Evolutionary conservation across 2,888 invertebrate species (phyloP), one percentile per base, ranked within the genome.

Genomic region (Isoperla grammatica): DNA sequence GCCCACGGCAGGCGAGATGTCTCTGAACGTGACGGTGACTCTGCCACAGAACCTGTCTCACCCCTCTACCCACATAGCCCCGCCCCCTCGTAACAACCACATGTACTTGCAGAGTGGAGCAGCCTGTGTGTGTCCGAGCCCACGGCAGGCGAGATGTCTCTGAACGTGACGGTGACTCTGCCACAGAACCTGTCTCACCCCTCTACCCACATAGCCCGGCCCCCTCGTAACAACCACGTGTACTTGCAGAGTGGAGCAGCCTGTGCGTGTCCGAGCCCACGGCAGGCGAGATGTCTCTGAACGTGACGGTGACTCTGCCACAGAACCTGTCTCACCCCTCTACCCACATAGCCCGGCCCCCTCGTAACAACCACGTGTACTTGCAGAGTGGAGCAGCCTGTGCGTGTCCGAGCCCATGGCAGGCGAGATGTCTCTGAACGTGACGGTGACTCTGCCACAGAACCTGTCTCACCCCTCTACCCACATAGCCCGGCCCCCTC

Each of bases 101-200:
- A n/a, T n/a, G n/a, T n/a, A n/a, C n/a, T 5, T 57, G 11, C 45
- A 62, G 62, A 50, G 13, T 62, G 62, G 62, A 59, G 45, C 17
- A 22, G 46, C 20, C 35, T 54, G 20, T 61, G 61, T 53, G 23
- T 35, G 15, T 37, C 61, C 9, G 61, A 55, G n/a, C 42, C 46
- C 11, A 20, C 22, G 8, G 40, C 23, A 9, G 15, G 2, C 13
- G 48, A 37, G 3, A 35, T 55, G 15, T 35, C 53, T 8, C 56
- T 62, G 8, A 62, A 62, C 15, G 37, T 62, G 20, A 56, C 61
- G 15, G 20, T 63, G 5, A 20, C 37, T 12, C 6, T 61, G 23
- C 59, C 61, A 29, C 63, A 57, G 23, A 60, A 61, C 46, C 40
- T 56, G 12, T 59, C 60, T 15, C 53, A 60, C n/a, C 22, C 50